Conservation (phyloP, 2,113 vertebrate species). For the Lampris incognitus region DNA sequence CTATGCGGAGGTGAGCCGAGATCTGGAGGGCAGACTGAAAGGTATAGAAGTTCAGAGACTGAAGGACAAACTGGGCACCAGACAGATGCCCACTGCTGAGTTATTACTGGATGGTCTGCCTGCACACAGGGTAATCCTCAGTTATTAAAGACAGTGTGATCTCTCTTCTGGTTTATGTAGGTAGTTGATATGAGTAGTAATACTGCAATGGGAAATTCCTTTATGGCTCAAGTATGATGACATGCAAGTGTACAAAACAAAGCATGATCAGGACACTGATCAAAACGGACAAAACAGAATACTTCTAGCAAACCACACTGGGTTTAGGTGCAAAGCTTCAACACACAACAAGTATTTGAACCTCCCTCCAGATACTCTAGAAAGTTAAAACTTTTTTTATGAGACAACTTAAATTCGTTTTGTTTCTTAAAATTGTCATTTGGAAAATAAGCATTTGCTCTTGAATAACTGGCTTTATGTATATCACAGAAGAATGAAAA, state of each 20-base stretch:
- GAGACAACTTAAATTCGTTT: background rate
- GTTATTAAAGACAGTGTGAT: background rate
- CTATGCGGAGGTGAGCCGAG: constrained; percentile 82
- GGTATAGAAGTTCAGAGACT: constrained; percentile 87
- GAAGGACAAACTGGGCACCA: constrained; percentile 89
- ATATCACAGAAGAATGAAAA: background rate
- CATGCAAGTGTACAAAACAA: background rate
- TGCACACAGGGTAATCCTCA: constrained; percentile 80
- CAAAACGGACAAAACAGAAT: too few species aligned
- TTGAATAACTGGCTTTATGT: background rate
- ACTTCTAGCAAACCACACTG: too few species aligned
- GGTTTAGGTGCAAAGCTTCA: too few species aligned
- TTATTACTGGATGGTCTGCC: constrained; percentile 84
- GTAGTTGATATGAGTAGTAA: background rate
- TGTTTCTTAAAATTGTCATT: background rate
- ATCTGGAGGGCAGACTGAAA: constrained; percentile 81
- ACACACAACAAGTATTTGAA: too few species aligned
- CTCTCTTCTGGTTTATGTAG: background rate
- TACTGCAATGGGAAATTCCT: background rate
- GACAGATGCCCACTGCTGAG: constrained; percentile 90
- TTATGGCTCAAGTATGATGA: too few species aligned
- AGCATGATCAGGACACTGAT: too few species aligned
- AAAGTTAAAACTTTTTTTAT: background rate
- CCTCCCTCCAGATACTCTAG: too few species aligned
- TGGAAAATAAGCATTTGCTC: background rate